Base-by-base conservation (phyloP, 2,888 invertebrate genomes). In the Tinea semifulvella region DNA sequence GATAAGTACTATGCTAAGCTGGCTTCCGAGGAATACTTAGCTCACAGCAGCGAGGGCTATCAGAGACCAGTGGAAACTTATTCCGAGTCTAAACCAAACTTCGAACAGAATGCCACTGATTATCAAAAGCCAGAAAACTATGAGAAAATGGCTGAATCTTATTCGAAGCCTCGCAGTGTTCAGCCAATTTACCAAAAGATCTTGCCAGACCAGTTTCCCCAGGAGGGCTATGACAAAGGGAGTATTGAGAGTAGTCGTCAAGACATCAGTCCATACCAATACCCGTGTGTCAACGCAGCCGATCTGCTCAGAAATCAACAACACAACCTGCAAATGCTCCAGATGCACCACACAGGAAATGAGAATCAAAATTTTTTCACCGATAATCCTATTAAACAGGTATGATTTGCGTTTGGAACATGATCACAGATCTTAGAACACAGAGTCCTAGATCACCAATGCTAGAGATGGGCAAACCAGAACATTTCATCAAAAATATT, bases 61-160 rank as follows among this genome's bases (percentile, higher is more conserved):
- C 75, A 77, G 6, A 76, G 72, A 2, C 80, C 74, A 48, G 80
- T 76, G 0, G 79, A 79, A 17, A 75, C 68, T 43, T 79, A 77
- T 14, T 75, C 76, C 0, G 31, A 77, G 2, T 77, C 68, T 44
- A 79, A 76, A 52, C 58, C 66, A 0, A 58, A 62, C 1, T 66
- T 63, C 43, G 63, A 61, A 0, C 75, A 71, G 42, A 72, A 75
- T 1, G 68, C 68, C 50, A 45, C 47, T 8, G 49, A 43, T 11
- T 43, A 17, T 17, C 43, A 43, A 18, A 43, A 27, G 17, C n/a
- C 25, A 13, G 26, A 26, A 2, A 11, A 26, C 10, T 26, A n/a
- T 26, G 26, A 26, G 10, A 26, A 26, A 26, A 26, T n/a, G 10
- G 6, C n/a, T 3, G 26, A 26, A 26, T n/a, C 10, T 6, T 26